A percentile compares a stretch with the other conserved stretches of the same genome.
Conservation (phyloP, 1,140 invertebrate species). For the Rhopalosiphum padi region DNA sequence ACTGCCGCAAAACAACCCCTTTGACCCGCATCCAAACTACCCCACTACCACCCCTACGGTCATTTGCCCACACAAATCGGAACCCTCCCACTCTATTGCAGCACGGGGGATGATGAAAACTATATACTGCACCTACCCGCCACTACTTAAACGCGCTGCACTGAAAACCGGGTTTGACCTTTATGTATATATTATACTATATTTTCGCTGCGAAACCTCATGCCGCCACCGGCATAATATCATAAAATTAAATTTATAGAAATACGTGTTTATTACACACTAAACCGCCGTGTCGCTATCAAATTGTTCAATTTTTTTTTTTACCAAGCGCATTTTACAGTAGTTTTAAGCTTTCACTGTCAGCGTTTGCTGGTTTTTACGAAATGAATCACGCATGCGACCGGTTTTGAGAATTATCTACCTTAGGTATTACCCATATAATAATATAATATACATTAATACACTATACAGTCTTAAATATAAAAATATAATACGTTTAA, state of each 20-base stretch:
- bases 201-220: neutral
- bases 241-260: conserved; percentile 22
- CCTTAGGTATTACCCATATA: neutral
- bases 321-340: neutral
- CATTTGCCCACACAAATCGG: conserved; percentile 53
- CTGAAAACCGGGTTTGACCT: neutral
- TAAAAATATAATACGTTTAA: neutral
- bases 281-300: neutral
- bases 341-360: neutral
- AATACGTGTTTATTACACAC: conserved; percentile 23
- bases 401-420: conserved; percentile 12
- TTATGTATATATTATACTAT: conserved; percentile 3
- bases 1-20: conserved; percentile 53
- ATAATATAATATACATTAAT: neutral
- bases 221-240: neutral
- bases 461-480: neutral
- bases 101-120: neutral
- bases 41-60: neutral
- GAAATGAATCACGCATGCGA: neutral
- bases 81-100: neutral
- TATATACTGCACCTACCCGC: neutral
- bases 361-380: neutral
- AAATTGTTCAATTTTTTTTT: neutral
- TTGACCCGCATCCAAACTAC: conserved; percentile 48
- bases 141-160: neutral